Percentiles rank a stretch among this genome's conserved stretches.
phyloP scores from a whole-genome alignment of 2,888 invertebrate species.

The Amblyjoppa proteus region DNA sequence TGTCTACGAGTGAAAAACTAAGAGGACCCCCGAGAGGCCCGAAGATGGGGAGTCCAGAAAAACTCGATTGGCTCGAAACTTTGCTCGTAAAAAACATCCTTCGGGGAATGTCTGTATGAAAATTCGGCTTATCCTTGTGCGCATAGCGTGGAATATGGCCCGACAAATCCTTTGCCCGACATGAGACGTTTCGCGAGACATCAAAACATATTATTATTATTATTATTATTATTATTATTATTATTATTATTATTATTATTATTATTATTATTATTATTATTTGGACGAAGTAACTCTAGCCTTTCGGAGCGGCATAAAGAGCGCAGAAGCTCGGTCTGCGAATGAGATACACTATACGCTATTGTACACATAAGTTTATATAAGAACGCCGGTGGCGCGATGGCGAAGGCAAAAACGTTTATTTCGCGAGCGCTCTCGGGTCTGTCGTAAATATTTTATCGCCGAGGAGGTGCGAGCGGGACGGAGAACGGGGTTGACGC shows the following conservation, averaged over 20 bases:
- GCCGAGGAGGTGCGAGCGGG: constrained; percentile 24
- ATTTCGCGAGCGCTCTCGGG: constrained; percentile 38
- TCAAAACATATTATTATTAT: background rate
- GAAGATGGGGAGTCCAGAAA: background rate
- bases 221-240: no score
- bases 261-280: no score
- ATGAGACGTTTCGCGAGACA: background rate
- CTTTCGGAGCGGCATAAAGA: background rate
- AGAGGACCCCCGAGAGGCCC: no score
- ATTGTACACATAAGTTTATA: background rate
- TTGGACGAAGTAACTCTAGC: background rate
- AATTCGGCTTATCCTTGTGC: background rate
- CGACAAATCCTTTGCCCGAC: background rate
- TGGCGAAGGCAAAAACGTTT: constrained; percentile 27
- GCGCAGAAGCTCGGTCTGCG: background rate
- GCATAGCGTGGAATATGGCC: background rate
- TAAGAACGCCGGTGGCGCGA: background rate
- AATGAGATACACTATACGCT: constrained; percentile 1
- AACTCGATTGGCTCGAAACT: background rate
- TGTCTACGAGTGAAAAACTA: no score
- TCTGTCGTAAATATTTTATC: constrained; percentile 44
- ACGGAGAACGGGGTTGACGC: constrained; percentile 4
- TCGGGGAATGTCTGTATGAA: background rate
- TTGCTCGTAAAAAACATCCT: background rate
- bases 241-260: no score